Evolutionary conservation across 2,113 vertebrate species (phyloP).

Genomic region (Caranx melampygus): DNA sequence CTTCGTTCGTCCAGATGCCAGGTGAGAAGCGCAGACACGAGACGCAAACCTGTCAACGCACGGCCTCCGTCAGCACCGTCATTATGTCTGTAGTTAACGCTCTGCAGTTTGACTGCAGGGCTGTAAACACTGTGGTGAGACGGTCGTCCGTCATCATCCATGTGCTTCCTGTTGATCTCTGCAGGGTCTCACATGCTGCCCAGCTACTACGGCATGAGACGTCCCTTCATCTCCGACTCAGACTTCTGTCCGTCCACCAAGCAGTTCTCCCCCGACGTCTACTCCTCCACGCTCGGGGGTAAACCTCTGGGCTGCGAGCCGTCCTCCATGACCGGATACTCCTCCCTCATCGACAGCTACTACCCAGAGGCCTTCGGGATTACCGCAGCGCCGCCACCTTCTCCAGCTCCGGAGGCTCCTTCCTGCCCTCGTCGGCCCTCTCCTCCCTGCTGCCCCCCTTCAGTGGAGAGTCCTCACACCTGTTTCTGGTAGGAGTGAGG

Average conservation of each 20-base stretch:
- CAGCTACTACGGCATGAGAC: constrained; percentile 88
- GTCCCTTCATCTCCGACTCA: constrained; percentile 88
- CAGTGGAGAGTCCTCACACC: constrained; percentile 84
- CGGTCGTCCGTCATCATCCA: too few species aligned
- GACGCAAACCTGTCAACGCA: not conserved
- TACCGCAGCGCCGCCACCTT: constrained; percentile 82
- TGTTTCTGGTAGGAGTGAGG: constrained; percentile 84
- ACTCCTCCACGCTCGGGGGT: constrained; percentile 77
- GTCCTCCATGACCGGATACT: constrained; percentile 80
- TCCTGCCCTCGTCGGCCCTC: constrained; percentile 84
- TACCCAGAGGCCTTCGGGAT: constrained; percentile 88
- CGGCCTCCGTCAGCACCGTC: not conserved
- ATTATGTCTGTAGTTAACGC: not conserved
- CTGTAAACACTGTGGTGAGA: not conserved
- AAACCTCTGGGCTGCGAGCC: constrained; percentile 89
- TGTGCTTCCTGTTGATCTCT: not conserved
- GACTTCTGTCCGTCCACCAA: constrained; percentile 88
- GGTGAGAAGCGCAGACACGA: constrained; percentile 81
- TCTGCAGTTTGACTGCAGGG: not conserved
- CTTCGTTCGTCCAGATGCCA: constrained; percentile 86
- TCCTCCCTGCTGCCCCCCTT: constrained; percentile 88
- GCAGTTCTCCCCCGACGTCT: constrained; percentile 85
- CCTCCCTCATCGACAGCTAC: constrained; percentile 88
- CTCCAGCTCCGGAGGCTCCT: constrained; percentile 78
- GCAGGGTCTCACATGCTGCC: constrained; percentile 87